Conservation (phyloP, 2,888 invertebrate species). For the Ceratothoa steindachneri region DNA sequence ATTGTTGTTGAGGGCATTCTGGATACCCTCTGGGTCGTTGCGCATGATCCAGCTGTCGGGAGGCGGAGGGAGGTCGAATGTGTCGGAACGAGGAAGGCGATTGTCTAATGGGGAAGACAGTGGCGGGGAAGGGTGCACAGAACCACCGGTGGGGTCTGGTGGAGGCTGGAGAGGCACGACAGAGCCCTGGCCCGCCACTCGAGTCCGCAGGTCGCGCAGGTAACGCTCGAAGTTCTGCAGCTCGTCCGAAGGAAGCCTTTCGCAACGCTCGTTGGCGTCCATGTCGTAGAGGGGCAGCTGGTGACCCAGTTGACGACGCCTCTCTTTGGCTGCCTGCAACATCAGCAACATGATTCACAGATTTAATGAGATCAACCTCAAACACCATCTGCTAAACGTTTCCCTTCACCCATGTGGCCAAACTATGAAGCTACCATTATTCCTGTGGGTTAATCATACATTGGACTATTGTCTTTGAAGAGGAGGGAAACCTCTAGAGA, state of each 20-base stretch:
- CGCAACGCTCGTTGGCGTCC: constrained; percentile 37
- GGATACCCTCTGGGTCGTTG: neutral
- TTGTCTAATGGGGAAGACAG: neutral
- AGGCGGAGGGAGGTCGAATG: neutral
- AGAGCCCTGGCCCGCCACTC: constrained; percentile 42
- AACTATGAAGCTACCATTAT: no score
- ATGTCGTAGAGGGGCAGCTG: constrained; percentile 45
- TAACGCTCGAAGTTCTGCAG: constrained; percentile 37
- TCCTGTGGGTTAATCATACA: no score
- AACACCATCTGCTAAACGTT: no score
- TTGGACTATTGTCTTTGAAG: no score
- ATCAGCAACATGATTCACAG: no score
- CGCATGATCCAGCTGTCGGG: neutral
- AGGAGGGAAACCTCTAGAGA: no score
- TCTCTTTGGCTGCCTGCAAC: constrained; percentile 45
- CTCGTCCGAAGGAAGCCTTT: constrained; percentile 34
- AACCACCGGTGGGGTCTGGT: constrained; percentile 3
- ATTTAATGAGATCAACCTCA: no score
- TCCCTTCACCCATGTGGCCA: no score
- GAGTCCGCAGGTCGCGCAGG: constrained; percentile 32
- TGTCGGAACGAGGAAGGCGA: neutral
- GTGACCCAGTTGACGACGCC: constrained; percentile 33
- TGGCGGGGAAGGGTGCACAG: neutral
- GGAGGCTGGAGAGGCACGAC: constrained; percentile 24
- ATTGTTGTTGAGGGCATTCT: neutral